Conservation (phyloP, 1,140 invertebrate genomes). For the Palaemon carinicauda region DNA sequence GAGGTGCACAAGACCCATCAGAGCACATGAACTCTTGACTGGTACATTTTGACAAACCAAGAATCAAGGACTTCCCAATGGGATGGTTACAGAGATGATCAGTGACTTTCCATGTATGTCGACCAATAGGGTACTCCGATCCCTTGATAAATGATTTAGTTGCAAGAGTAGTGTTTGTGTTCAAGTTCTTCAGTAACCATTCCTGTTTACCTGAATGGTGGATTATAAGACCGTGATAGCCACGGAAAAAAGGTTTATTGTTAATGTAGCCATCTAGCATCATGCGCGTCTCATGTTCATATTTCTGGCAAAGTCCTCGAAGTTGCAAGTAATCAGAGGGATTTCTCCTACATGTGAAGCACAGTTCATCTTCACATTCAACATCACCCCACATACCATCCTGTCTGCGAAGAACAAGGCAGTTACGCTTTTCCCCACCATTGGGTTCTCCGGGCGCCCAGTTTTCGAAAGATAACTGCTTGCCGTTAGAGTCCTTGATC, state of each 20-base stretch:
- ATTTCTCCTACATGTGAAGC: conserved; percentile 2
- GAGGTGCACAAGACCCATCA: conserved; percentile 29
- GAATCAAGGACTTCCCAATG: not conserved
- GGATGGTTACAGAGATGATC: not conserved
- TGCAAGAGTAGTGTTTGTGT: not conserved
- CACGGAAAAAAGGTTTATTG: conserved; percentile 6
- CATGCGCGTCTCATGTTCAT: not conserved
- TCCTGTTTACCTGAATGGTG: not conserved
- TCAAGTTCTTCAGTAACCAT: conserved; percentile 7
- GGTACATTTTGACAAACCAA: conserved; percentile 28
- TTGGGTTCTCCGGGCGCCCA: conserved; percentile 25
- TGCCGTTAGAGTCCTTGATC: not conserved
- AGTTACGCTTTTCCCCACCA: conserved; percentile 15
- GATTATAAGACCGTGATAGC: conserved; percentile 10
- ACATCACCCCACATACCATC: conserved; percentile 2
- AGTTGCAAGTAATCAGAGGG: not conserved
- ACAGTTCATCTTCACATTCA: not conserved
- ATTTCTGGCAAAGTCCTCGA: conserved; percentile 2
- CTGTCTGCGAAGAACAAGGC: not conserved
- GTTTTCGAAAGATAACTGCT: not conserved
- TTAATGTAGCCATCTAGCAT: conserved; percentile 15
- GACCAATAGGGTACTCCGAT: not conserved
- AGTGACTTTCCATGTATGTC: not conserved
- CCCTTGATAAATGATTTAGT: not conserved
- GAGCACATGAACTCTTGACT: conserved; percentile 36